Evolutionary conservation across 37 sponge, comb jelly and placozoan genomes (phyloP).

Genomic region (Geodia barretti): DNA sequence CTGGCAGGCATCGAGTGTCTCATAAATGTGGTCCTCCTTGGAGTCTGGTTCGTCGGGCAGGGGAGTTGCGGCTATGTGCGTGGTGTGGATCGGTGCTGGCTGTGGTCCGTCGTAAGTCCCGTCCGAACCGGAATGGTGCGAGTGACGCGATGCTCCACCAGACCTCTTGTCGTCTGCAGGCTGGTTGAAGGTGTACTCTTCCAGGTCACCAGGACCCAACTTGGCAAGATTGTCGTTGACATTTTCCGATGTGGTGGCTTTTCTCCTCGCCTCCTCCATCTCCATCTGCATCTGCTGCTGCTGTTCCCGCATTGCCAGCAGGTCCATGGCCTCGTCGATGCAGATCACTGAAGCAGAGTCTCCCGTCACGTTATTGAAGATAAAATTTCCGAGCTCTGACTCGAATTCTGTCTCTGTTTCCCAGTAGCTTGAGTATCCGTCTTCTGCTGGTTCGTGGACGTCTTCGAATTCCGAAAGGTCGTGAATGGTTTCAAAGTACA

Average conservation of each 20-base stretch:
- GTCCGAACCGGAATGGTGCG: conserved; percentile 44
- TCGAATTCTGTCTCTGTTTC: conserved; percentile 68
- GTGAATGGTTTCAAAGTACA: conserved; percentile 79
- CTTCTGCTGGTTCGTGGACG: conserved; percentile 9
- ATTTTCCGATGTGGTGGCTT: background rate
- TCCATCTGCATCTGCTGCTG: background rate
- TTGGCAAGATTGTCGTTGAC: background rate
- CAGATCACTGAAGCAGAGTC: conserved; percentile 73
- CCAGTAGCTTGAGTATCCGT: conserved; percentile 51
- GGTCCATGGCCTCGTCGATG: conserved; percentile 46
- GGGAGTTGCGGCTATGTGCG: background rate
- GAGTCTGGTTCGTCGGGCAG: background rate
- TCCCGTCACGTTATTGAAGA: conserved; percentile 51
- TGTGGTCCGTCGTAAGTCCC: conserved; percentile 27
- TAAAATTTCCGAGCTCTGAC: conserved; percentile 33
- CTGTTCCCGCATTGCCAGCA: conserved; percentile 19
- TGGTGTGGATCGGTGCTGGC: conserved; percentile 2
- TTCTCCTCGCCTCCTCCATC: background rate
- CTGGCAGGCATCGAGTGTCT: conserved; percentile 47
- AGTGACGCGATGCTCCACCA: background rate
- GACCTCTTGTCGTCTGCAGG: conserved; percentile 26
- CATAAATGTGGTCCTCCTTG: conserved; percentile 43
- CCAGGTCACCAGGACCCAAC: background rate
- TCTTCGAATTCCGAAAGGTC: conserved; percentile 38
- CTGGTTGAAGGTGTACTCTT: background rate